Evolutionary conservation across 2,888 invertebrate genomes (phyloP).

Genomic region (Xestia xanthographa): DNA sequence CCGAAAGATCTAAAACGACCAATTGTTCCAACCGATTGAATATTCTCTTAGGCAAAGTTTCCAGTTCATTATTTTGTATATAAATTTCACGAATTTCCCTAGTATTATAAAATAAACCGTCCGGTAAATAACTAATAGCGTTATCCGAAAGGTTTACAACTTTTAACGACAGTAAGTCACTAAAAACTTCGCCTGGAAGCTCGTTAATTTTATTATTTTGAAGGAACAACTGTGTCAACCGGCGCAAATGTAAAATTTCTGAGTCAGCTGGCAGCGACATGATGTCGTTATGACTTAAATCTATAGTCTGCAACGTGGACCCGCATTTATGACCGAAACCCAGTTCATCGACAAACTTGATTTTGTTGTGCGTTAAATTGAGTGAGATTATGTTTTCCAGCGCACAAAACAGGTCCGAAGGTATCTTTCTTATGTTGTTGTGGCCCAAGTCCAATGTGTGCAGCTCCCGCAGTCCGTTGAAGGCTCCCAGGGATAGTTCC

Average conservation of each 20-base stretch:
- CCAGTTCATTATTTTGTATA: constrained; percentile 96
- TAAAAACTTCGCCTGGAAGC: constrained; percentile 94
- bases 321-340: constrained; percentile 92
- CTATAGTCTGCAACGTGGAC: constrained; percentile 94
- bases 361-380: constrained; percentile 96
- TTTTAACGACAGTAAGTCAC: constrained; percentile 94
- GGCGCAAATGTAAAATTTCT: constrained; percentile 93
- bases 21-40: constrained; percentile 96
- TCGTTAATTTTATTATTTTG: constrained; percentile 96
- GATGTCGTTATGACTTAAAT: constrained; percentile 95
- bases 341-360: constrained; percentile 94
- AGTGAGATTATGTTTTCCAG: constrained; percentile 95
- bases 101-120: constrained; percentile 95
- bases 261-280: constrained; percentile 93
- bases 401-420: constrained; percentile 95
- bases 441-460: constrained; percentile 94
- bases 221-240: constrained; percentile 94
- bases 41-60: constrained; percentile 95
- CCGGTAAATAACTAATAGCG: constrained; percentile 94
- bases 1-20: constrained; percentile 95
- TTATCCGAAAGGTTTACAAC: constrained; percentile 97
- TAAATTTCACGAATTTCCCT: constrained; percentile 96
- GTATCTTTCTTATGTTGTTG: constrained; percentile 95
- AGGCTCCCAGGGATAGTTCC: constrained; percentile 93
- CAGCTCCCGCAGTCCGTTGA: constrained; percentile 94